These are phyloP conservation scores for Leptocoma aspasia DNA, from an alignment of 2,113 vertebrate species.

Conservation along the genomic window DNA sequence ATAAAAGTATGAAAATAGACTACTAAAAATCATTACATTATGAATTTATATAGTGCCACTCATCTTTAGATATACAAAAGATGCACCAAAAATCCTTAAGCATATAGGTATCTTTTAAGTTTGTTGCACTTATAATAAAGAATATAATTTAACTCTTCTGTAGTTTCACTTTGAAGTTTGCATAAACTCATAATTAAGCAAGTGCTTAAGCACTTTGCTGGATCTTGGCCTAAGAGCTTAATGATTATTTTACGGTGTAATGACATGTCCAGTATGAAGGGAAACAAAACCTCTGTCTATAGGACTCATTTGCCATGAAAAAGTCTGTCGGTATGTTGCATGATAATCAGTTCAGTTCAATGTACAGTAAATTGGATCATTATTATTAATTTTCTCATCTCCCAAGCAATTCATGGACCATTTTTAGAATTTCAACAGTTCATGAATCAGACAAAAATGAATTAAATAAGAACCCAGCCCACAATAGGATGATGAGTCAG, in stretches of 20 bases:
- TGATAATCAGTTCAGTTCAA: conserved; percentile 79
- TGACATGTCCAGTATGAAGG: conserved; percentile 69
- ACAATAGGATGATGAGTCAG: conserved; percentile 81
- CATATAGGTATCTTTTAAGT: not conserved
- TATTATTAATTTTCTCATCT: conserved; percentile 83
- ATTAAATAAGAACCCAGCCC: conserved; percentile 71
- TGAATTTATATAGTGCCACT: not conserved
- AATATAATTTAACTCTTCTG: conserved; percentile 25
- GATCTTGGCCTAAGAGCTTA: conserved; percentile 61
- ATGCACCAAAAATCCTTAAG: not conserved
- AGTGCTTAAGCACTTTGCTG: conserved; percentile 40
- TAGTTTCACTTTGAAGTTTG: conserved; percentile 9
- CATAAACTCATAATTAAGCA: conserved; percentile 40
- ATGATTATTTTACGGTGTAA: conserved; percentile 69
- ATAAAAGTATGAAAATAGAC: not conserved
- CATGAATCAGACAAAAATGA: conserved; percentile 82
- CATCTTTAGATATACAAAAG: not conserved
- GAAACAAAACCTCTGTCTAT: conserved; percentile 68
- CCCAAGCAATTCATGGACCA: conserved; percentile 77
- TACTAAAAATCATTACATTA: not conserved
- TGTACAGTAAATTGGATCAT: conserved; percentile 79
- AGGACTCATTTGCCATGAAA: conserved; percentile 69
- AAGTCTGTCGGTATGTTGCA: conserved; percentile 72
- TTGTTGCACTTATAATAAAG: not conserved
- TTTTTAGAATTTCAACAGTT: conserved; percentile 78